These are phyloP conservation scores for Hyphantria cunea DNA, from an alignment of 1,140 invertebrate genomes.

Conservation along the genomic window DNA sequence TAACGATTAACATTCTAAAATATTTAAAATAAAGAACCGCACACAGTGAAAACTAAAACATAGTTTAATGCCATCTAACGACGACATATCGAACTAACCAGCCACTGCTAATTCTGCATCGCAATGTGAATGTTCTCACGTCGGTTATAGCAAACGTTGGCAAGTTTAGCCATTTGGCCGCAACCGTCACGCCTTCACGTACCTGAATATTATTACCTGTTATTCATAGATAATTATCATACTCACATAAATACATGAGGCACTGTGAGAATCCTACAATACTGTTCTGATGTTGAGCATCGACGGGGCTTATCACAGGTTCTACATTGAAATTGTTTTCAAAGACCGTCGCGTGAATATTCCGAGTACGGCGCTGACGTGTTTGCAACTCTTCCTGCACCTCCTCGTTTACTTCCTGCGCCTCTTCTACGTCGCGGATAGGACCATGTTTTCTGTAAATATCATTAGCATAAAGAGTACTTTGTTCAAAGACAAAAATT, in stretches of 20 bases:
- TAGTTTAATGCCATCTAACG: no score
- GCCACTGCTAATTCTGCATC: no score
- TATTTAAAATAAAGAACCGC: no score
- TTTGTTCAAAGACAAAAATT: not conserved
- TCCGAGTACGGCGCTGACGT: constrained; percentile 29
- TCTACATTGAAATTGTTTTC: constrained; percentile 55
- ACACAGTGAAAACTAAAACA: no score
- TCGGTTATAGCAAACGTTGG: no score
- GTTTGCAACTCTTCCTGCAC: constrained; percentile 3
- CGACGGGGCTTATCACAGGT: constrained; percentile 7
- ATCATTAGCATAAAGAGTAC: not conserved
- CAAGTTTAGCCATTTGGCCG: no score
- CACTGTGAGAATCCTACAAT: constrained; percentile 61
- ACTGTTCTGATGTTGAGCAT: constrained; percentile 32
- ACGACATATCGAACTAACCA: no score
- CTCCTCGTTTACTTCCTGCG: constrained; percentile 55
- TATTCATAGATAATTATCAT: not conserved
- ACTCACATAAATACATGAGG: constrained; percentile 64
- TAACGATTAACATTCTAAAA: no score
- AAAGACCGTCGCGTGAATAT: constrained; percentile 45
- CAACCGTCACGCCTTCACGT: no score
- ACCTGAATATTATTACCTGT: no score
- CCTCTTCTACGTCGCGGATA: constrained; percentile 55
- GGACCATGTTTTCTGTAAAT: constrained; percentile 57
- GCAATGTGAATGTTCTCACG: no score